A percentile compares a stretch with the other conserved stretches of the same genome.
phyloP scores from a whole-genome alignment of 1,140 invertebrate genomes.

The Tetramorium simillimum region DNA sequence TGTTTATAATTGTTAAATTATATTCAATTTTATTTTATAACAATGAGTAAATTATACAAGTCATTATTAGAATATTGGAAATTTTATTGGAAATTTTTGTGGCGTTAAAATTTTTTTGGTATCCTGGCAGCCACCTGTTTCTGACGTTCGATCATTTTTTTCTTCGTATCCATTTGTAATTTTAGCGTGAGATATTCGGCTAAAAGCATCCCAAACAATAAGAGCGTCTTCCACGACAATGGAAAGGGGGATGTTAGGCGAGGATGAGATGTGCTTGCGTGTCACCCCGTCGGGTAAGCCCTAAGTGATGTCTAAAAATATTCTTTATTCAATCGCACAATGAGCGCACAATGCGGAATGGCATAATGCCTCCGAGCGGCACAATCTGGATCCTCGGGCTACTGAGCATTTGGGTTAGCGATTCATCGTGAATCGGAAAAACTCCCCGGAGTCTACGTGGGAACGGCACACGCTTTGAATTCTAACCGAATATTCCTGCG shows the following conservation, averaged over 20 bases:
- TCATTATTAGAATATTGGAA: neutral
- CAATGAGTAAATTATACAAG: neutral
- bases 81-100: neutral
- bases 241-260: constrained; percentile 52
- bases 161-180: constrained; percentile 16
- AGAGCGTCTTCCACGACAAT: constrained; percentile 50
- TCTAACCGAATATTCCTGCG: constrained; percentile 62
- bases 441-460: constrained; percentile 71
- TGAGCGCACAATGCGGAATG: constrained; percentile 73
- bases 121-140: constrained; percentile 57
- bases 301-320: constrained; percentile 81
- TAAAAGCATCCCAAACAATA: constrained; percentile 77
- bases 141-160: constrained; percentile 31
- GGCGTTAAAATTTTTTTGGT: neutral
- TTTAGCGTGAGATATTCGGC: constrained; percentile 2
- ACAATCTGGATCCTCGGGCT: constrained; percentile 72
- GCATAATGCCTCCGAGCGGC: constrained; percentile 68
- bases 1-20: neutral
- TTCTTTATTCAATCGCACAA: constrained; percentile 78
- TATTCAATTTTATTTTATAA: neutral
- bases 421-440: constrained; percentile 81
- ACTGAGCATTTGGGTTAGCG: constrained; percentile 77
- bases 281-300: constrained; percentile 73
- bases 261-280: constrained; percentile 80
- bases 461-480: constrained; percentile 76